Percentiles rank a stretch among this genome's conserved stretches.
Conservation (phyloP, 2,888 invertebrate genomes). For the Phrixothrix hirtus region DNA sequence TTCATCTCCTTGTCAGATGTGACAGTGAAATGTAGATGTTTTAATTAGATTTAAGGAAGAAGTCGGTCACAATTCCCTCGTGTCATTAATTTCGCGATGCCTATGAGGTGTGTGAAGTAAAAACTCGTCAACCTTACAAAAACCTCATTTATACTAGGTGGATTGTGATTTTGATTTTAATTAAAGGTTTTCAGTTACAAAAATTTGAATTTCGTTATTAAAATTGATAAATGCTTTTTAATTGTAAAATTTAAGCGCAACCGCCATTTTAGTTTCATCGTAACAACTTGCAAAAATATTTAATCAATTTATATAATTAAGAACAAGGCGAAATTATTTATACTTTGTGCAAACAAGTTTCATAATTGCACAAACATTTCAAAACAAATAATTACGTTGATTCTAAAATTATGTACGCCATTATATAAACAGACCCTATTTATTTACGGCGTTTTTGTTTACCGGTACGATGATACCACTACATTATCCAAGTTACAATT, state of each 20-base stretch:
- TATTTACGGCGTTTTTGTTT: not conserved
- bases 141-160: too few relatives aligned
- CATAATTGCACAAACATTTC: not conserved
- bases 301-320: not conserved
- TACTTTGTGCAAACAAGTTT: not conserved
- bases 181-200: too few relatives aligned
- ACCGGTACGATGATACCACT: not conserved
- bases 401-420: not conserved
- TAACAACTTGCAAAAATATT: not conserved
- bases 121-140: slow-evolving; percentile 6
- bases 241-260: too few relatives aligned
- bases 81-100: slow-evolving; percentile 20
- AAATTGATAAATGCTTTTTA: too few relatives aligned
- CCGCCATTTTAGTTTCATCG: not conserved
- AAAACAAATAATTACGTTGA: not conserved
- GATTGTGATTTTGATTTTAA: too few relatives aligned
- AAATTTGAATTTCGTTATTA: too few relatives aligned
- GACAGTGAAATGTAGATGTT: slow-evolving; percentile 37
- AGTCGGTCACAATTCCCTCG: slow-evolving; percentile 16
- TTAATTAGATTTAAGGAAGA: slow-evolving; percentile 37
- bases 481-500: not conserved
- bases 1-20: slow-evolving; percentile 30
- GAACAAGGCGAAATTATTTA: not conserved
- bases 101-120: slow-evolving; percentile 16
- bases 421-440: not conserved